phyloP scores from a whole-genome alignment of 2,797 vertebrate genomes.

The Novumbra hubbsi region DNA sequence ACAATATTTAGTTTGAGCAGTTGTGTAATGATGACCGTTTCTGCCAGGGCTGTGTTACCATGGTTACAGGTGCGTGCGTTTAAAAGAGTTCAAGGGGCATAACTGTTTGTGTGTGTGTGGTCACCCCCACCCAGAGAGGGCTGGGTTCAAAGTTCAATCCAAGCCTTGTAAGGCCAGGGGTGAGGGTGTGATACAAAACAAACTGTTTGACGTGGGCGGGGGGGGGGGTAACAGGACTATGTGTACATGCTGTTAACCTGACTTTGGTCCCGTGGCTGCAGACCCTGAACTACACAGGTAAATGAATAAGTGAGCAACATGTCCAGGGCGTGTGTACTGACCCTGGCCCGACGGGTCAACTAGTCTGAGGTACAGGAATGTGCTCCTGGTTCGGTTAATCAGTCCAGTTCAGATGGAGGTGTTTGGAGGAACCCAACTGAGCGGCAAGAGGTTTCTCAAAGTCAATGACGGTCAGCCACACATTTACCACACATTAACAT shows the following conservation, averaged over 20 bases:
- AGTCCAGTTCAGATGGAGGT: neutral
- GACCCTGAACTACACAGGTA: neutral
- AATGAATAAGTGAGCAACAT: no score
- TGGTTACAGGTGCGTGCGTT: no score
- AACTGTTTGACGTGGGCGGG: neutral
- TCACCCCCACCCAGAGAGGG: neutral
- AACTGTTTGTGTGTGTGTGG: conserved; percentile 18
- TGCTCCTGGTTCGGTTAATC: neutral
- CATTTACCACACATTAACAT: neutral
- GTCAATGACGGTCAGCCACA: neutral
- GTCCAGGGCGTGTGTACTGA: no score
- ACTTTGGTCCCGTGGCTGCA: neutral
- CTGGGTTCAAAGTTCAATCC: conserved; percentile 14
- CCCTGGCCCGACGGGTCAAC: neutral
- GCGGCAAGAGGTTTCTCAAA: neutral
- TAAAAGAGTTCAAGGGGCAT: no score
- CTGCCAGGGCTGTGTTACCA: no score
- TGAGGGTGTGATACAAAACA: conserved; percentile 6
- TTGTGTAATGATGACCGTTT: no score
- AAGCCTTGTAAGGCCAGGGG: neutral
- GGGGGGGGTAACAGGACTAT: neutral
- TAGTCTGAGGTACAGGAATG: neutral
- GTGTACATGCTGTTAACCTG: neutral
- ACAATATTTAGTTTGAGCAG: no score
- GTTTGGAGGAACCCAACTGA: neutral